Evolutionary conservation across 2,113 vertebrate genomes (phyloP), one percentile per base, ranked within the genome.

Genomic region (Phalacrocorax brasilianus): DNA sequence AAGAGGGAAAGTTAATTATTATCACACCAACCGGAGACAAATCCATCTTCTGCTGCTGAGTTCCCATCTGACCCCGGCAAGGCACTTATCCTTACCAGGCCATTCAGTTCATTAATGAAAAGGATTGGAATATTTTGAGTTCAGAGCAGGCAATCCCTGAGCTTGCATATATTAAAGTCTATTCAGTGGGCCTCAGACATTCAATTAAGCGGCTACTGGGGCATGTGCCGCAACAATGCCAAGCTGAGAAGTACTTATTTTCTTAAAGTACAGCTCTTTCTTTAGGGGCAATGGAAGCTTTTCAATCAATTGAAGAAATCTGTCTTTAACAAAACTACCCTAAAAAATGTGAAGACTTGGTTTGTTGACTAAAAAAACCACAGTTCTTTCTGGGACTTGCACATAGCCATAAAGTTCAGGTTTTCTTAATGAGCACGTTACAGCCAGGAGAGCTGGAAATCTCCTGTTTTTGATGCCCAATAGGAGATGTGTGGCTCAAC

Each of bases 1-100:
- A 96, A 91, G 55, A 94, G 12, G 67, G 49, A 38, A 95, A 94
- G 66, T 89, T 89, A 92, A 81, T 89, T 49, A 68, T 49, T 58
- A 62, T 56, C 50, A 78, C 84, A 89, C 66, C 61, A 91, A 84
- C 58, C 8, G 11, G 56, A 85, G 52, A 50, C 12, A 88, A 92
- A 90, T 56, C 35, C 52, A 88, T 3, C 66, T 94, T 1, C 78
- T 89, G 85, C 56, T 63, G 30, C 70, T 38, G 76, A 56, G 26
- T 16, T 87, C 56, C n/a, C 11, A 1, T 28, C 35, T 76, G 63
- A 91, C 21, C 44, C 62, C 91, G 62, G 62, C 19, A 78, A 82
- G 77, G 50, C 63, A 71, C 11, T 90, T 87, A 58, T 14, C 61
- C 61, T 52, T 68, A 82, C 23, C 44, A 93, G 62, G 49, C 30